These are phyloP conservation scores for Protonibea diacanthus DNA, from an alignment of 2,797 vertebrate genomes.

Conservation along the genomic window DNA sequence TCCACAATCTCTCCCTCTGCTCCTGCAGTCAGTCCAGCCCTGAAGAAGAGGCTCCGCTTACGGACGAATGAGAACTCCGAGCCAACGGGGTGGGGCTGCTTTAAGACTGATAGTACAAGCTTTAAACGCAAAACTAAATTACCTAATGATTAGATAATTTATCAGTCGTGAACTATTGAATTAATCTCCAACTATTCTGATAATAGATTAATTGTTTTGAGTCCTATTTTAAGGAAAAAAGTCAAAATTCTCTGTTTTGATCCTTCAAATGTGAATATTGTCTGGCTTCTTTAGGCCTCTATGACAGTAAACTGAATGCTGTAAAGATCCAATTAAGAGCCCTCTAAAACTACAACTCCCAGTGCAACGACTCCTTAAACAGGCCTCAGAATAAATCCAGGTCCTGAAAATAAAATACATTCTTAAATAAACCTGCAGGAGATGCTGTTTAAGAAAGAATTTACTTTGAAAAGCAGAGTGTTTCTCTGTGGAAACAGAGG, in stretches of 20 bases:
- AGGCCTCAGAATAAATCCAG: background rate
- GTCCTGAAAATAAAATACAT: background rate
- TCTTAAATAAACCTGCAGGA: background rate
- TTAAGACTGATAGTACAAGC: background rate
- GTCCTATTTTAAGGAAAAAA: too few relatives aligned
- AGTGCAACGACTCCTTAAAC: background rate
- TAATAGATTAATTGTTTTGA: too few relatives aligned
- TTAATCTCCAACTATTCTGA: too few relatives aligned
- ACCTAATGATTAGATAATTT: background rate
- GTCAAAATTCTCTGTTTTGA: too few relatives aligned
- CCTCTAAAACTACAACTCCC: background rate
- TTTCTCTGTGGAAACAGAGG: background rate
- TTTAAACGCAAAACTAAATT: constrained; percentile 23
- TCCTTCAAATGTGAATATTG: too few relatives aligned
- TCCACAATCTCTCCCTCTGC: constrained; percentile 34
- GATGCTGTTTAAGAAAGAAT: background rate
- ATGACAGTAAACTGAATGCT: background rate
- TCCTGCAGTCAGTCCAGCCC: constrained; percentile 11
- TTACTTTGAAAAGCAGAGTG: background rate
- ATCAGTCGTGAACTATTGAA: too few relatives aligned
- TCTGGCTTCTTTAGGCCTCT: too few relatives aligned
- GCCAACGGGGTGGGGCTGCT: background rate
- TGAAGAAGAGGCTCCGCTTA: constrained; percentile 3
- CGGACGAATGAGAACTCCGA: constrained; percentile 16
- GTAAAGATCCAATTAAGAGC: background rate